Base-by-base conservation (phyloP, 2,888 invertebrate species). In the Cheilosia scutellata region DNA sequence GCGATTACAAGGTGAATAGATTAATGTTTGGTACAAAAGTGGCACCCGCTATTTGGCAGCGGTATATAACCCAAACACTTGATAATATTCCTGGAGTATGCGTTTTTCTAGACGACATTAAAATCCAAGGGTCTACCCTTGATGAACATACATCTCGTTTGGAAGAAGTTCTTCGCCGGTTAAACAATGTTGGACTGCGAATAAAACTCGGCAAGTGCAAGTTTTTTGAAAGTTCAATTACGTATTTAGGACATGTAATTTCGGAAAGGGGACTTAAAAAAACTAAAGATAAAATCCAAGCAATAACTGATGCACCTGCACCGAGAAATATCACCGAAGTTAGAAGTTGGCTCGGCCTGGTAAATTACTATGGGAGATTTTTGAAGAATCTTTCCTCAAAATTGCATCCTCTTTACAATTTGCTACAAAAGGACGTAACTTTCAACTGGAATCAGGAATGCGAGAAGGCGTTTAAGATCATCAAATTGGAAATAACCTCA, bases 211-310 rank as follows among this genome's bases (percentile, higher is more conserved):
- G n/a, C n/a, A n/a, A n/a, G n/a, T n/a, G n/a, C n/a, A n/a, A n/a
- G n/a, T n/a, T n/a, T n/a, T n/a, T n/a, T n/a, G n/a, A n/a, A 13
- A 42, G n/a, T 42, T 42, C n/a, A 60, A 71, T 89, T 51, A 79
- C 79, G 7, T 89, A 71, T 25, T 68, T 90, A n/a, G 90, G 89
- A 3, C 89, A 90, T 58, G 77, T 79, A 2, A 89, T 91, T 58
- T 86, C 88, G 33, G 84, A 71, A 27, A 47, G 87, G 4, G 90
- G 90, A 1, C 87, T 91, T 4, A 65, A 76, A 9, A 89, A 88
- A 42, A 87, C 87, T 49, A 49, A 87, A 1, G 84, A 87, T 0
- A 90, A 90, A 71, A 74, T 91, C 0, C 16, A 62, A n/a, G 89
- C 88, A 0, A 89, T 91, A 6, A 6, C 88, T 0, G 76, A 89